Conservation (phyloP, 2,113 vertebrate species). For the Labeo catla region DNA sequence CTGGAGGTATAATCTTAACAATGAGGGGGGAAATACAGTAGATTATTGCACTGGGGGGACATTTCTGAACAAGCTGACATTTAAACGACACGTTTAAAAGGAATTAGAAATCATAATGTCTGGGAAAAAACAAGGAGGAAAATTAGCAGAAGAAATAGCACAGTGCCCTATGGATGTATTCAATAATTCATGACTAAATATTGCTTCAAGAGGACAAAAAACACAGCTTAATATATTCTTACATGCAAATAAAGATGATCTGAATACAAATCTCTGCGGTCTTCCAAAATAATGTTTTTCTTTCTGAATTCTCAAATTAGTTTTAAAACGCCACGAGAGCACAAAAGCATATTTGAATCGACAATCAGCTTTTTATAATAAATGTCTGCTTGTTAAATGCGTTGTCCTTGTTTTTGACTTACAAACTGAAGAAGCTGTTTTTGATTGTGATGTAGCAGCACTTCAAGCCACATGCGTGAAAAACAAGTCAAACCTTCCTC, state of each 20-base stretch:
- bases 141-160: conserved; percentile 7
- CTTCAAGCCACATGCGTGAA: neutral
- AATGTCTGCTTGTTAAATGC: neutral
- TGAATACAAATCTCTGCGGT: neutral
- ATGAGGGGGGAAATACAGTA: conserved; percentile 28
- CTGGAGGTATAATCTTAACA: conserved; percentile 29
- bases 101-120: neutral
- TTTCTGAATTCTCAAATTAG: neutral
- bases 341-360: neutral
- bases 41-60: conserved; percentile 2
- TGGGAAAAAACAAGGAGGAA: neutral
- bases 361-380: conserved; percentile 4
- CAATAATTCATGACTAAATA: conserved; percentile 46
- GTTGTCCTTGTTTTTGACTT: neutral
- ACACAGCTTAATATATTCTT: neutral
- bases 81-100: conserved; percentile 14
- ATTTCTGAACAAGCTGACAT: conserved; percentile 30
- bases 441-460: conserved; percentile 21
- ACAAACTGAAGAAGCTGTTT: neutral
- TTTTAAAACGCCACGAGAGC: neutral
- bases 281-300: neutral
- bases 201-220: conserved; percentile 30
- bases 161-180: conserved; percentile 19
- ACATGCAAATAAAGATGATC: neutral
- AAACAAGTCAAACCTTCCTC: neutral